Conservation (phyloP, 1,140 invertebrate genomes). For the Hormaphis cornu region DNA sequence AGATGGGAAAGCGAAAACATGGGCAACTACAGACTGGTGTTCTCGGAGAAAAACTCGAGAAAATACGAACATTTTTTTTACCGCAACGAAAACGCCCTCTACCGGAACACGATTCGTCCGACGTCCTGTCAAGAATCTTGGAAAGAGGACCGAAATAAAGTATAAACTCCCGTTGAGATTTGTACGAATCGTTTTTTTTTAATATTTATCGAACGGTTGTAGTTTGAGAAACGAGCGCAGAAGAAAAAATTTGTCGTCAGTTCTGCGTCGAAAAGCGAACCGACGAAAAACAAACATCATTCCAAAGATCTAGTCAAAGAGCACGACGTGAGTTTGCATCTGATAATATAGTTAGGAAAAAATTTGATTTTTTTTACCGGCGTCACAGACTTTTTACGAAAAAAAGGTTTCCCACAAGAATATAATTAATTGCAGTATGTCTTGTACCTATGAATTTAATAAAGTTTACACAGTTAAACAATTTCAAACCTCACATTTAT, state of each 20-base stretch:
- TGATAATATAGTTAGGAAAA: too few relatives aligned
- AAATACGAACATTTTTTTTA: slow-evolving; percentile 65
- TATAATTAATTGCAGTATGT: too few relatives aligned
- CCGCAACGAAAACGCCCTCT: slow-evolving; percentile 60
- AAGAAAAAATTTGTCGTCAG: not conserved
- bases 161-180: too few relatives aligned
- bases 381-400: too few relatives aligned
- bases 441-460: too few relatives aligned
- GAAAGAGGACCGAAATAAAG: not conserved
- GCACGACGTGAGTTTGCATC: too few relatives aligned
- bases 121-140: not conserved
- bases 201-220: not conserved
- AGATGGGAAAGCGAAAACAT: slow-evolving; percentile 67
- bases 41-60: slow-evolving; percentile 43
- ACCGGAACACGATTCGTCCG: slow-evolving; percentile 43
- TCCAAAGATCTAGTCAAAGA: too few relatives aligned
- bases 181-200: not conserved
- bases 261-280: not conserved
- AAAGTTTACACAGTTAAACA: too few relatives aligned
- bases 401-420: too few relatives aligned
- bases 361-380: too few relatives aligned
- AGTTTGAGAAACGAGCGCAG: not conserved
- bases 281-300: not conserved
- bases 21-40: slow-evolving; percentile 60
- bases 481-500: too few relatives aligned